Evolutionary conservation across 1,140 invertebrate species (phyloP), one percentile per base, ranked within the genome.

Genomic region (Triops cancriformis): DNA sequence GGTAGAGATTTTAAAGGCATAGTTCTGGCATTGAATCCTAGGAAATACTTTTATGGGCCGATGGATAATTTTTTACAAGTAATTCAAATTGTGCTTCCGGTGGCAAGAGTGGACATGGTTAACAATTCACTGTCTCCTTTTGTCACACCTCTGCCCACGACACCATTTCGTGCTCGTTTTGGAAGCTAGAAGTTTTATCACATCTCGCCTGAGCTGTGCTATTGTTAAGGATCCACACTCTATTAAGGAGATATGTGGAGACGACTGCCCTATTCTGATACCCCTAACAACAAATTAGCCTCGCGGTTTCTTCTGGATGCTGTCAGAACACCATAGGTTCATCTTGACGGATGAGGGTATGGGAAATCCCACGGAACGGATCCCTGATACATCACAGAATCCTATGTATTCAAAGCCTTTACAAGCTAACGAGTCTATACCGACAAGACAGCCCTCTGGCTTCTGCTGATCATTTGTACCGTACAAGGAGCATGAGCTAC

Each of bases 371-470:
- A 18, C 23, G 51, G 23, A 64, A 64, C 7, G 18, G 2, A 9
- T 64, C 6, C 51, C 51, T 64, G 18, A 64, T 64, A 64, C 14
- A 23, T 23, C 6, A 23, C 51, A 64, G 6, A 23, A 64, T 18
- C 51, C 51, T 23, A 64, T 23, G 51, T 64, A 12, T 23, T 14
- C 14, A 14, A 18, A 37, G 31, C 31, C 31, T 37, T 23, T 64
- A 18, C 51, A 64, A 64, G 23, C 51, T 64, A 64, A 64, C 51
- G 51, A 64, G 51, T 64, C 31, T 37, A 64, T 23, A 64, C n/a
- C 51, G 51, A 64, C 51, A 64, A 64, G 51, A 64, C 51, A 64
- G 51, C 51, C 51, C 51, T 64, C 51, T 64, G 51, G 51, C 51
- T 64, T 23, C 51, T 64, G 51, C 23, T 64, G 18, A 23, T 64